A percentile compares a stretch with the other conserved stretches of the same genome.
These are phyloP conservation scores for Spea bombifrons DNA, from an alignment of 2,113 vertebrate genomes.

Conservation along the genomic window DNA sequence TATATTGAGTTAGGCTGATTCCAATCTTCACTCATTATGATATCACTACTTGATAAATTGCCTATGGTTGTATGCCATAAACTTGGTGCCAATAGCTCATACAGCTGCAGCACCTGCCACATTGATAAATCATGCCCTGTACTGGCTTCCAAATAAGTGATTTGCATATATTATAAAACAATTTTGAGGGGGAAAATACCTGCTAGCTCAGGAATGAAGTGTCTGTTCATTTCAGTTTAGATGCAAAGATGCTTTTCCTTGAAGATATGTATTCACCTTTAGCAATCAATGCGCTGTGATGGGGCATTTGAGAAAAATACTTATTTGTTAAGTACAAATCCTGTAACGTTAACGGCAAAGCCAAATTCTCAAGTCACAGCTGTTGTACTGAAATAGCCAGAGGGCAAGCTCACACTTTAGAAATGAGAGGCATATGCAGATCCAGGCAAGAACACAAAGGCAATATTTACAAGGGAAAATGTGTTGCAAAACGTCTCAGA, in stretches of 20 bases:
- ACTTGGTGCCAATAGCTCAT: conserved; percentile 37
- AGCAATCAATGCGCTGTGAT: conserved; percentile 54
- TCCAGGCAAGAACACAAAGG: conserved; percentile 47
- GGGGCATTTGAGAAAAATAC: conserved; percentile 61
- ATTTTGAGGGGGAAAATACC: conserved; percentile 4
- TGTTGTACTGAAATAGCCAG: conserved; percentile 58
- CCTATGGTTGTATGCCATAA: conserved; percentile 33
- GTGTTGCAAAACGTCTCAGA: conserved; percentile 46
- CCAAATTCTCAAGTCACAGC: conserved; percentile 62
- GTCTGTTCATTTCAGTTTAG: conserved; percentile 9
- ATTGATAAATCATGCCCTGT: conserved; percentile 41
- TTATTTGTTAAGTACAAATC: conserved; percentile 58
- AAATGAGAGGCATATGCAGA: conserved; percentile 56
- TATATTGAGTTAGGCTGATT: conserved; percentile 35
- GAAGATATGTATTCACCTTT: conserved; percentile 54
- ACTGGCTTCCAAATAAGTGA: conserved; percentile 34
- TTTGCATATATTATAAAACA: conserved; percentile 37
- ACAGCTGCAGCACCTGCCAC: conserved; percentile 42
- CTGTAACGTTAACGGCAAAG: conserved; percentile 55
- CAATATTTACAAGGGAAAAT: conserved; percentile 54
- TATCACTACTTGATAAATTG: conserved; percentile 43
- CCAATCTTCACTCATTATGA: conserved; percentile 40
- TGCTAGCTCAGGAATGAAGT: conserved; percentile 5
- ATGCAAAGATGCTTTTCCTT: conserved; percentile 12
- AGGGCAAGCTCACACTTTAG: conserved; percentile 57